Evolutionary conservation across 2,888 invertebrate species (phyloP), one percentile per base, ranked within the genome.

Genomic region (Yponomeuta evonymella): DNA sequence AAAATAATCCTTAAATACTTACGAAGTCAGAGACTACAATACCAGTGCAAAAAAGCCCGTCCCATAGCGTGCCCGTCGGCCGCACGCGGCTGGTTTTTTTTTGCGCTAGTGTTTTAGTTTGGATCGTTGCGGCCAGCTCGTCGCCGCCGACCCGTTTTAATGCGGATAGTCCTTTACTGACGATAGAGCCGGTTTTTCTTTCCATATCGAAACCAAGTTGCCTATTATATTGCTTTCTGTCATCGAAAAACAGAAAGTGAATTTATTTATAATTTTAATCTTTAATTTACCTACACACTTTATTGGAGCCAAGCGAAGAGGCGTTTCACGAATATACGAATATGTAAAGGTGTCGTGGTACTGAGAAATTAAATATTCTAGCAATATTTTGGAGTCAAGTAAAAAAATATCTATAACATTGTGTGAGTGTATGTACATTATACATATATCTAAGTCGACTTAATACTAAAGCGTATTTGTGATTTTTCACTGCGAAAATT

Each of bases 401-500:
- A 12, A 65, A 65, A 65, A 29, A 65, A 70, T 43, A 64, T 29
- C 48, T 51, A 48, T 58, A 58, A 58, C 51, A 66, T 23, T 48
- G 12, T 66, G 48, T 58, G 33, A 30, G 67, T 70, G 58, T 62
- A 33, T 69, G 68, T n/a, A 71, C 51, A 65, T 62, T 43, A 67
- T 67, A 51, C 58, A 36, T 58, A 70, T 65, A 63, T 51, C 29
- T 67, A 70, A 70, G 36, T 71, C 71, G 72, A 65, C 72, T 62
- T 65, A 71, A 72, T 58, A 69, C 70, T 63, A 67, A 64, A 68
- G 65, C 72, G 72, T 73, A 72, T 74, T 30, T 65, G 65, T 65
- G 65, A 72, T 73, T 74, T 72, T 72, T 70, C 74, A 74, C 72
- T 72, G 63, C 58, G 73, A 73, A 74, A 73, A 73, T 62, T 72